Conservation (phyloP, 2,797 vertebrate species). For the Ctenochaetus hawaiiensis region DNA sequence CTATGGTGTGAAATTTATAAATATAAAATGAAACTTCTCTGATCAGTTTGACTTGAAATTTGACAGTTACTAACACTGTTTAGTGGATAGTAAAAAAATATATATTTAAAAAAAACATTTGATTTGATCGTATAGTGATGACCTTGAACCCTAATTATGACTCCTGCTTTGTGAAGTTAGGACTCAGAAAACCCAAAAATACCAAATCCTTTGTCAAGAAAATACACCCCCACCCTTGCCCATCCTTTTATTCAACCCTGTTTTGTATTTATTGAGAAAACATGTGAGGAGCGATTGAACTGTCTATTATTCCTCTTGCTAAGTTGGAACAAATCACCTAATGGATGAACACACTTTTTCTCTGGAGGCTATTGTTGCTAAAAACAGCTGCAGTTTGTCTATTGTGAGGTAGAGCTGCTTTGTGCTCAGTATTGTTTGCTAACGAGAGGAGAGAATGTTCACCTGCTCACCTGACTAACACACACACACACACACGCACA, state of each 20-base stretch:
- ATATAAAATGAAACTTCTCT: neutral
- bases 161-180: too few species aligned
- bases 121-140: neutral
- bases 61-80: neutral
- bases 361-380: constrained; percentile 69
- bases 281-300: constrained; percentile 12
- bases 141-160: neutral
- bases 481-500: constrained; percentile 37
- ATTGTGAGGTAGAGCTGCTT: constrained; percentile 71
- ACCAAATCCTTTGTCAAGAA: constrained; percentile 10
- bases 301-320: constrained; percentile 36
- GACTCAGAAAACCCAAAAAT: neutral
- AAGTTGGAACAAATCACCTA: constrained; percentile 48
- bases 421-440: constrained; percentile 76
- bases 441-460: constrained; percentile 82
- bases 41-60: neutral
- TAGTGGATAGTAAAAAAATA: too few species aligned
- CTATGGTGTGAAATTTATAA: neutral
- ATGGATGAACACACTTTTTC: constrained; percentile 52
- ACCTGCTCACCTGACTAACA: constrained; percentile 78
- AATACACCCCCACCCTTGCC: neutral
- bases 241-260: neutral
- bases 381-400: constrained; percentile 69
- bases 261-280: neutral
- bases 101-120: neutral